Evolutionary conservation across 2,113 vertebrate species (phyloP).

Genomic region (Otus sunia): DNA sequence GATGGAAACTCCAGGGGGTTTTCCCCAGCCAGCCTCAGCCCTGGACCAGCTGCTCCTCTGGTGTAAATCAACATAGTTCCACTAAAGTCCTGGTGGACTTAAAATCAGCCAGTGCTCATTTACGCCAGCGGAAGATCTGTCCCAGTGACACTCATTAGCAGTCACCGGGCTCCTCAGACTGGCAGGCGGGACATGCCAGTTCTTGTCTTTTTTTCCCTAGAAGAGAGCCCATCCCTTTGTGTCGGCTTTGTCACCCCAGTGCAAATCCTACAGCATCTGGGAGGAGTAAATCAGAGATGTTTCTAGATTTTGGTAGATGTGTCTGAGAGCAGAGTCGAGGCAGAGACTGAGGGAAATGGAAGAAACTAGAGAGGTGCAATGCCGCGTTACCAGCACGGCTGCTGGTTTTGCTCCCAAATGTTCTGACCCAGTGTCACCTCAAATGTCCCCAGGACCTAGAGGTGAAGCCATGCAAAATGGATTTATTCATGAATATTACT

Average conservation of each 20-base stretch:
- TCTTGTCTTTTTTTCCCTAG: not conserved
- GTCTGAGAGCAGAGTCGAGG: not conserved
- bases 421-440: not conserved
- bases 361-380: not conserved
- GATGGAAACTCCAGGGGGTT: constrained; percentile 12
- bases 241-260: not conserved
- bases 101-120: not conserved
- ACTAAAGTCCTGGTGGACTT: fast-evolving
- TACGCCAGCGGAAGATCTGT: not conserved
- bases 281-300: not conserved
- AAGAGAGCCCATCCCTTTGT: not conserved
- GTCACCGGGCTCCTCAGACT: not conserved
- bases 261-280: not conserved
- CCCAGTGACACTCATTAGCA: not conserved
- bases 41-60: not conserved
- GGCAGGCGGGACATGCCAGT: not conserved
- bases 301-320: fast-evolving
- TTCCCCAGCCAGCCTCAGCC: not conserved
- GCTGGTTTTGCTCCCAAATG: not conserved
- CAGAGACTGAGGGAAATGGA: not conserved
- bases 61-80: not conserved
- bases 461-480: not conserved
- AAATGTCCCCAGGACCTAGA: fast-evolving
- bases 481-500: not conserved
- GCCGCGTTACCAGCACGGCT: not conserved